Conservation (phyloP, 2,113 vertebrate genomes). For the Anarrhichthys ocellatus region DNA sequence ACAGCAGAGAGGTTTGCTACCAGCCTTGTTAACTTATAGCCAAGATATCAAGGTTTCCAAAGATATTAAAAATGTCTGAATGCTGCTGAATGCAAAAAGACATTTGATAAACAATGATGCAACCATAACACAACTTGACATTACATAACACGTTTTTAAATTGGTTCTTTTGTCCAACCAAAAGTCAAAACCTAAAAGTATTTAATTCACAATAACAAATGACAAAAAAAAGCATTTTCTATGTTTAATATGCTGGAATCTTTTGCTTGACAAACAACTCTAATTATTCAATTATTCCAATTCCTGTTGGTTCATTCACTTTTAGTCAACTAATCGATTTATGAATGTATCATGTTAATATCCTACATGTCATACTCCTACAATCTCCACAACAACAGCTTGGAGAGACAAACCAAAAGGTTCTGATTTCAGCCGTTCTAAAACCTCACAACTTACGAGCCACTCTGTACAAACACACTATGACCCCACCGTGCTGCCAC, state of each 20-base stretch:
- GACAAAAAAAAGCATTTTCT: not conserved
- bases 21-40: not conserved
- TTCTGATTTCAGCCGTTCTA: slow-evolving; percentile 4
- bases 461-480: slow-evolving; percentile 79
- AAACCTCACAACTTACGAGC: slow-evolving; percentile 29
- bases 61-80: not conserved
- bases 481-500: slow-evolving; percentile 71
- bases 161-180: not conserved
- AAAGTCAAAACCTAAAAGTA: not conserved
- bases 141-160: not conserved
- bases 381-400: slow-evolving; percentile 8
- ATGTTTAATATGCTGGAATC: not conserved
- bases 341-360: not conserved
- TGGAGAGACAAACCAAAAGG: slow-evolving; percentile 2
- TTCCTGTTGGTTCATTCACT: not conserved
- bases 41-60: not conserved
- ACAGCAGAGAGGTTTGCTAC: not conserved
- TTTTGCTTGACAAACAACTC: not conserved
- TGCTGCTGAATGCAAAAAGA: not conserved
- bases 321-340: not conserved
- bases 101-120: not conserved
- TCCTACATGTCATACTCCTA: slow-evolving; percentile 3
- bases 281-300: not conserved
- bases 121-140: not conserved
- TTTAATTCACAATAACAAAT: not conserved